Conservation (phyloP, 2,888 invertebrate species). For the Epirrhoe tristata region DNA sequence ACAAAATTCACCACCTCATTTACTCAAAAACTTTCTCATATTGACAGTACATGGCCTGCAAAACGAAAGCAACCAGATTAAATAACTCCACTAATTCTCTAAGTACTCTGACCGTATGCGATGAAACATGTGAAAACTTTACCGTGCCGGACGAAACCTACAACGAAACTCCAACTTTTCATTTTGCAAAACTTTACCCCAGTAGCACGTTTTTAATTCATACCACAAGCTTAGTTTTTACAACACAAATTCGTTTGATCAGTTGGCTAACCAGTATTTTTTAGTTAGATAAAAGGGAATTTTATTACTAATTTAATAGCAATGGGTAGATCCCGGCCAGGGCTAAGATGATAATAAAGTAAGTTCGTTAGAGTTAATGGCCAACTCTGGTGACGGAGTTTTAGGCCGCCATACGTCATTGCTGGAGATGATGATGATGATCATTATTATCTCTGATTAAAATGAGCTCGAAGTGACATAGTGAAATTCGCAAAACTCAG, state of each 20-base stretch:
- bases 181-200: constrained; percentile 31
- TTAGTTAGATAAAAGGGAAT: no score
- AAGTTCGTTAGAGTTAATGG: no score
- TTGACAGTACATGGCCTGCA: neutral
- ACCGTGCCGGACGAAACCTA: constrained; percentile 24
- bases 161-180: constrained; percentile 24
- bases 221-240: constrained; percentile 30
- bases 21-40: neutral
- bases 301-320: no score
- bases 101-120: constrained; percentile 19
- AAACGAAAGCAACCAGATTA: neutral
- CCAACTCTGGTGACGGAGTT: no score
- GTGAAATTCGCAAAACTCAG: no score
- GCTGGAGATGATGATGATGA: no score
- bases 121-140: constrained; percentile 33
- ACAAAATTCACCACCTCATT: no score
- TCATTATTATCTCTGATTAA: no score
- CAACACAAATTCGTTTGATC: constrained; percentile 31
- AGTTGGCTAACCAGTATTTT: neutral
- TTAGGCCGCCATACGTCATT: no score
- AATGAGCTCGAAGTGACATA: no score
- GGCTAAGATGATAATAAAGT: no score
- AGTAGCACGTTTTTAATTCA: constrained; percentile 30
- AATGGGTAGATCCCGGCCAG: no score
- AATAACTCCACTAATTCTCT: neutral